A percentile compares a stretch with the other conserved stretches of the same genome.
These are phyloP conservation scores for Callorhinus ursinus DNA, from an alignment of 2,113 vertebrate species.

Conservation along the genomic window DNA sequence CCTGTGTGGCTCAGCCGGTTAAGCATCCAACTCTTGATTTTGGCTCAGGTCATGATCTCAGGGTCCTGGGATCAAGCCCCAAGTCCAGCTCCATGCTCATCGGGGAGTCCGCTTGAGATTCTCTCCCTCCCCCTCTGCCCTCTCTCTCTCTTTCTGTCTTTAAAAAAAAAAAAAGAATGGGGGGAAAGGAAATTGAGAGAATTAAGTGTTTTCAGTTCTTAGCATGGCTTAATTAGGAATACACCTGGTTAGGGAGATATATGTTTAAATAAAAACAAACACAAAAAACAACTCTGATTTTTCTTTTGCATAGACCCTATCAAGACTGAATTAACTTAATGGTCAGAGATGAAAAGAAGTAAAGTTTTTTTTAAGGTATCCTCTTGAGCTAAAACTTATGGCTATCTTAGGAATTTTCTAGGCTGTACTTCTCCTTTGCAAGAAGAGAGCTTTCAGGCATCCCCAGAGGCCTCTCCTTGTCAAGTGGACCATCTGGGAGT, in stretches of 20 bases:
- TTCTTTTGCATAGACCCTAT: background rate
- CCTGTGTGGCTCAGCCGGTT: background rate
- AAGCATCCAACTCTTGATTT: background rate
- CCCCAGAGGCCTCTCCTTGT: constrained; percentile 68
- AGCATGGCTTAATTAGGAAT: background rate
- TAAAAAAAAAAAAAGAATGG: background rate
- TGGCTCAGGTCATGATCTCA: background rate
- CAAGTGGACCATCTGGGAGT: constrained; percentile 80
- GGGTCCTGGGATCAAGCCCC: background rate
- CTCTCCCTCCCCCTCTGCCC: background rate
- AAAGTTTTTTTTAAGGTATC: background rate
- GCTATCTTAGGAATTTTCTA: constrained; percentile 64
- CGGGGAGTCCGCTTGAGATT: background rate
- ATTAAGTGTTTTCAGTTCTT: background rate
- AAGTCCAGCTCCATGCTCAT: background rate
- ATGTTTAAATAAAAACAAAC: background rate
- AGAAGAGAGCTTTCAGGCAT: constrained; percentile 45
- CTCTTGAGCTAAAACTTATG: constrained; percentile 18
- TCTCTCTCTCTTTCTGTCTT: too few species aligned
- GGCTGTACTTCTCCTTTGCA: constrained; percentile 18
- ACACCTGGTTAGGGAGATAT: background rate
- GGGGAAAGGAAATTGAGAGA: background rate
- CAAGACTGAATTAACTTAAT: background rate
- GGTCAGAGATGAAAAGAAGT: constrained; percentile 9
- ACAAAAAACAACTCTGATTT: background rate